Base-by-base conservation (phyloP, 1,140 invertebrate genomes). In the Camponotus pennsylvanicus region DNA sequence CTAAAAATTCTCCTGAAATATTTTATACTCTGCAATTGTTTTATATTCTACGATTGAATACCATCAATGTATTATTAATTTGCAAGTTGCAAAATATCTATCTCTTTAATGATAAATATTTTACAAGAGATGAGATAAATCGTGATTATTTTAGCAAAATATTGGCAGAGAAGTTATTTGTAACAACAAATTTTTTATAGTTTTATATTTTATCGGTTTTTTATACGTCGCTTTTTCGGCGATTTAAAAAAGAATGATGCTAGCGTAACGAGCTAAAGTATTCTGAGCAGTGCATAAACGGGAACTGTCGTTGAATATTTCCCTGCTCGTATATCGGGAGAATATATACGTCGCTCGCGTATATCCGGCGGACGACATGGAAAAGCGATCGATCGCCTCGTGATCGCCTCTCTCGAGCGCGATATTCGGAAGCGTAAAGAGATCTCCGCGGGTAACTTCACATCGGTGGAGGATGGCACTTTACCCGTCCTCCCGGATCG, bases 341-440 rank as follows among this genome's bases (percentile, higher is more conserved):
- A 32, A 40, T 45, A 63, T 83, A 63, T 71, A 75, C 32, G n/a
- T 32, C 32, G 69, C 40, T 37, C 49, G 49, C 64, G 34, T 42
- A 45, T 80, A 71, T 71, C 57, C 59, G 83, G 85, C 83, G 85
- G 52, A 59, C 63, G 75, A 42, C 61, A 73, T 42, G 67, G 66
- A 57, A 84, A 75, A 76, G 49, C 63, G 80, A 87, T 86, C 66
- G 57, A 80, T 85, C 71, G 57, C 73, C 45, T 64, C 59, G 57
- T 61, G 71, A 84, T 84, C 80, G 80, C 13, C 42, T 85, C 82
- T 85, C 49, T 77, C 82, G 27, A 63, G 80, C 42, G 45, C 40
- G 82, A 52, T 73, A 73, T 85, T 77, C 83, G 73, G 71, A 84
- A 75, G 45, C 61, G 71, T 76, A 79, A 77, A 75, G 77, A 84